Base-by-base conservation (phyloP, 2,113 vertebrate species). In the Raja brachyura region DNA sequence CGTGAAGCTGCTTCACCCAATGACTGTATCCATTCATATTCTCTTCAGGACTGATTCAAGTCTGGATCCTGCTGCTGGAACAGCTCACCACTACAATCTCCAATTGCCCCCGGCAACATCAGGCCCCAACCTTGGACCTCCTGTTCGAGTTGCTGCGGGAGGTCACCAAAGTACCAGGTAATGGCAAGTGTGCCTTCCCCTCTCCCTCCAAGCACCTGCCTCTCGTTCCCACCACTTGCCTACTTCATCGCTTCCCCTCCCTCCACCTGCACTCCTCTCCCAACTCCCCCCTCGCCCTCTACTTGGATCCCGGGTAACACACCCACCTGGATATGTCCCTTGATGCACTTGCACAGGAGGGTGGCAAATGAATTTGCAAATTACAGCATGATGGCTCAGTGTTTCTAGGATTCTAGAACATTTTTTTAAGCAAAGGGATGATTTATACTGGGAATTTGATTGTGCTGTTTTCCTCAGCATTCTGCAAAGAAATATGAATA, bases 41-140 rank as follows among this genome's bases (percentile, higher is more conserved):
- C 63, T 68, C 22, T 86, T 94, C 95, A 99, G 99, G 99, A 93
- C 96, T 99, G 94, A 99, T 99, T 95, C 98, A 98, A 94, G 98
- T 99, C 93, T 99, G 98, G 98, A 98, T 98, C 94, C 95, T 98
- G 94, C 95, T 99, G 0, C 93, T 99, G 94, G 98, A 99, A 96
- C 98, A 99, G 96, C 96, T 99, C 83, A 98, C 98, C 0, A 97
- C 98, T 0, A 97, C 99, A 0, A 97, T 99, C 94, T 99, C 98
- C 0, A 98, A 98, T 94, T 99, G 99, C 94, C 99, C 99, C 4
- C 97, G 99, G 1, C 98, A 99, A 93, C 98, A 99, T 94, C 99
- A 99, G 68, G 98, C 99, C 0, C 98, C 98, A 0, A 99, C 99
- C 70, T 95, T 99, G 94, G 97, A 99, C 93, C 96, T 99, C 94